Conservation (phyloP, 2,113 vertebrate genomes). For the Aldabrachelys gigantea region DNA sequence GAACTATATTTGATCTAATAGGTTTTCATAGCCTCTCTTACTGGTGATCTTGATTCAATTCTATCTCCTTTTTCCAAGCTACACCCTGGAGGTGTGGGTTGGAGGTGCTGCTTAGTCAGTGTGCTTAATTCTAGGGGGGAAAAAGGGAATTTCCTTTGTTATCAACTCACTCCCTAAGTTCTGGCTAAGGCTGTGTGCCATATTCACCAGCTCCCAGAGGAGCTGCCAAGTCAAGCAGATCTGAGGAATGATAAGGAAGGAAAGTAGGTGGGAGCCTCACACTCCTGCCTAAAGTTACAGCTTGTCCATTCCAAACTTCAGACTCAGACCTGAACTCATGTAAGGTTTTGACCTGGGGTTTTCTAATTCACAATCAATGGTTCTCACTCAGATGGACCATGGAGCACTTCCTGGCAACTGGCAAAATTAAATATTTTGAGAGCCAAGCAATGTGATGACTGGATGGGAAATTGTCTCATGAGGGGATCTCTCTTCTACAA, state of each 20-base stretch:
- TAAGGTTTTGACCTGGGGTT: too few species aligned
- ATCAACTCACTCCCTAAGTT: background rate
- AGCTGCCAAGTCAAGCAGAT: background rate
- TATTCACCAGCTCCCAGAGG: background rate
- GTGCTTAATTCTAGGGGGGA: background rate
- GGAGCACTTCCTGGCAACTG: too few species aligned
- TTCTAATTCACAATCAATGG: background rate
- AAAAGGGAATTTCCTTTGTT: background rate
- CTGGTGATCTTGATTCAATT: background rate
- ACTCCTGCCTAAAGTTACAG: fast-evolving
- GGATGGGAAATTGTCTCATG: background rate
- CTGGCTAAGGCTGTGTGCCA: background rate
- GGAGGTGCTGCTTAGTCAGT: too few species aligned
- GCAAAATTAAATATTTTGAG: background rate
- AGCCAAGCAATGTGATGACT: background rate
- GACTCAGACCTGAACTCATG: background rate
- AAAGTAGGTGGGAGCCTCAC: background rate
- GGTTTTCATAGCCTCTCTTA: background rate
- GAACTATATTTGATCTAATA: background rate
- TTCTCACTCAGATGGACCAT: background rate
- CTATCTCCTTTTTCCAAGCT: background rate
- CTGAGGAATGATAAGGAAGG: background rate
- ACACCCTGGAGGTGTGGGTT: too few species aligned
- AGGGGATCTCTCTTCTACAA: background rate
- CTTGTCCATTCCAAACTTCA: fast-evolving